phyloP scores from a whole-genome alignment of 2,113 vertebrate species.

The Ivindomyrus marchei region DNA sequence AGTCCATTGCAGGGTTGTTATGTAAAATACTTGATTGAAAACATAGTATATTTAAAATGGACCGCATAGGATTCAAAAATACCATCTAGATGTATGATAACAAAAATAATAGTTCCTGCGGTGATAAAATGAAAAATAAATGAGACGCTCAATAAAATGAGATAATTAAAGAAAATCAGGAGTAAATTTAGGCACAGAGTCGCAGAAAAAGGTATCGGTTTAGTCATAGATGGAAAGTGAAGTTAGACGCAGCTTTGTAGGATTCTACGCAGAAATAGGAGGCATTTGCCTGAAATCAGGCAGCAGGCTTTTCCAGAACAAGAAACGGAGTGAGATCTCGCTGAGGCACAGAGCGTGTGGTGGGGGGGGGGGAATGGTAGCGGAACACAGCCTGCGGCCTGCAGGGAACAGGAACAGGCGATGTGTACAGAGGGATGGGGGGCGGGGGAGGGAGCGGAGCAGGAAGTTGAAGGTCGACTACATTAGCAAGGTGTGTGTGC shows the following conservation, averaged over 20 bases:
- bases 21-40: background rate
- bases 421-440: background rate
- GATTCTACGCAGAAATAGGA: background rate
- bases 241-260: background rate
- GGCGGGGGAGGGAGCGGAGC: background rate
- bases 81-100: background rate
- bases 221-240: background rate
- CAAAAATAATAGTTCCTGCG: background rate
- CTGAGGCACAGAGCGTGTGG: background rate
- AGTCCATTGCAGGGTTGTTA: background rate
- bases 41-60: background rate
- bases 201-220: background rate
- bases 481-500: background rate
- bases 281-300: background rate
- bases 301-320: background rate
- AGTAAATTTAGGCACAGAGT: background rate
- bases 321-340: background rate
- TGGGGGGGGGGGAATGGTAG: background rate
- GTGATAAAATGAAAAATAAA: background rate
- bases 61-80: background rate
- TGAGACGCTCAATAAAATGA: background rate
- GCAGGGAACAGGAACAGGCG: background rate
- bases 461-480: background rate
- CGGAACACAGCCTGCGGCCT: background rate
- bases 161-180: background rate